A percentile compares a stretch with the other conserved stretches of the same genome.
Evolutionary conservation across 1,140 invertebrate species (phyloP).

Genomic region (Caenorhabditis briggsae): DNA sequence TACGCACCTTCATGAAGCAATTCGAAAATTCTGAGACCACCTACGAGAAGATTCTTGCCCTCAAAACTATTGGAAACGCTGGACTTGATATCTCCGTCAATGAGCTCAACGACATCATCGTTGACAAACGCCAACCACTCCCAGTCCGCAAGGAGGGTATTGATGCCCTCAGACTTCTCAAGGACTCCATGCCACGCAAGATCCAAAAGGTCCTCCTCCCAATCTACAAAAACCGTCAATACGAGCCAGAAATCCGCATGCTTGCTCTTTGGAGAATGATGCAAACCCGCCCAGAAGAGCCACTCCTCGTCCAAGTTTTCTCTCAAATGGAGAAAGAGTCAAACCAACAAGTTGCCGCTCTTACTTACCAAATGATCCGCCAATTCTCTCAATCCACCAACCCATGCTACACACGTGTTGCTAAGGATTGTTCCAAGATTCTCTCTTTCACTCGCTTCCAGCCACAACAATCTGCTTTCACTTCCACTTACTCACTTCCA

Average conservation of each 20-base stretch:
- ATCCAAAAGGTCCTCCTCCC: constrained; percentile 72
- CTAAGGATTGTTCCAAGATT: constrained; percentile 41
- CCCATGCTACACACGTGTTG: constrained; percentile 47
- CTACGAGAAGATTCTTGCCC: constrained; percentile 66
- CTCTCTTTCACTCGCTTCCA: constrained; percentile 45
- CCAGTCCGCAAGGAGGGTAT: constrained; percentile 73
- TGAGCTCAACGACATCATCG: constrained; percentile 68
- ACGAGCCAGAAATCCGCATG: constrained; percentile 73
- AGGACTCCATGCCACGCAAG: constrained; percentile 67
- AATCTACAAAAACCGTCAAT: constrained; percentile 69
- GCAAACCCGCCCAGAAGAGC: constrained; percentile 64
- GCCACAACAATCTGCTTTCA: not conserved
- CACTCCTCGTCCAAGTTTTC: constrained; percentile 66
- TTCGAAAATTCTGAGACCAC: constrained; percentile 46
- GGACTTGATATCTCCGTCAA: constrained; percentile 71
- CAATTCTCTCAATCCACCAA: constrained; percentile 35
- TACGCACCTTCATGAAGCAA: constrained; percentile 59
- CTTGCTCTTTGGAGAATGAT: constrained; percentile 69
- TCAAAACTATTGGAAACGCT: constrained; percentile 73
- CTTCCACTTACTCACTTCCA: constrained; percentile 43
- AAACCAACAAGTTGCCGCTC: constrained; percentile 74
- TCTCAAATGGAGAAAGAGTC: constrained; percentile 68
- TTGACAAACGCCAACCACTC: constrained; percentile 66
- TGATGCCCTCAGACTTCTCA: constrained; percentile 73
- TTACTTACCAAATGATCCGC: constrained; percentile 61